phyloP scores from a whole-genome alignment of 92 coral and sea anemone genomes.

The Zoanthus sansibaricus region DNA sequence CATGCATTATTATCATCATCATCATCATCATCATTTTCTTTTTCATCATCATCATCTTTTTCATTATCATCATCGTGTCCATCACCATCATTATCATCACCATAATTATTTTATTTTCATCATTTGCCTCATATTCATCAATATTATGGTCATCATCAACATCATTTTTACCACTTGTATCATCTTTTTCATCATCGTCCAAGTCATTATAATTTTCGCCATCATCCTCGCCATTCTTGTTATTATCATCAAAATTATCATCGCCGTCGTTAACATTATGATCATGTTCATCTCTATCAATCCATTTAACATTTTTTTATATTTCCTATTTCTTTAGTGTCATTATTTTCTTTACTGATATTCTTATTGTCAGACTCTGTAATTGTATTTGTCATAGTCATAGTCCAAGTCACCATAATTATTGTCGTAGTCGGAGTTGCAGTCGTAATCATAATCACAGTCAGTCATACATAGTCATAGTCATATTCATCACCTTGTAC shows the following conservation, averaged over 20 bases:
- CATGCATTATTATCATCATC: not conserved
- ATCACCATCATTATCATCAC: not conserved
- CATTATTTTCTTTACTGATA: not conserved
- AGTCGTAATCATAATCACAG: too few relatives aligned
- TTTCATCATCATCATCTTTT: not conserved
- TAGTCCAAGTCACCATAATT: too few relatives aligned
- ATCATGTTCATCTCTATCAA: too few relatives aligned
- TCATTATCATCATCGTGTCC: not conserved
- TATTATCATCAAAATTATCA: not conserved
- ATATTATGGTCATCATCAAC: not conserved
- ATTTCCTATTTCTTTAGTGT: too few relatives aligned
- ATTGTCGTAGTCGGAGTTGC: too few relatives aligned
- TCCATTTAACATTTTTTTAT: too few relatives aligned
- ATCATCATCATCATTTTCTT: not conserved
- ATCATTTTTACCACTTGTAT: not conserved
- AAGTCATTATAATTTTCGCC: too few relatives aligned
- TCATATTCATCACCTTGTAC: too few relatives aligned
- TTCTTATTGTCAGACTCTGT: not conserved
- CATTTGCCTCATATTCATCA: not conserved
- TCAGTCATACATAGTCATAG: too few relatives aligned
- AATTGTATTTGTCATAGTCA: too few relatives aligned
- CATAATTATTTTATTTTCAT: not conserved
- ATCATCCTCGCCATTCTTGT: too few relatives aligned
- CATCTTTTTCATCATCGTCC: not conserved
- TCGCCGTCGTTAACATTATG: too few relatives aligned